Conservation (phyloP, 1,140 invertebrate species). For the Holcopasites calliopsidis region DNA sequence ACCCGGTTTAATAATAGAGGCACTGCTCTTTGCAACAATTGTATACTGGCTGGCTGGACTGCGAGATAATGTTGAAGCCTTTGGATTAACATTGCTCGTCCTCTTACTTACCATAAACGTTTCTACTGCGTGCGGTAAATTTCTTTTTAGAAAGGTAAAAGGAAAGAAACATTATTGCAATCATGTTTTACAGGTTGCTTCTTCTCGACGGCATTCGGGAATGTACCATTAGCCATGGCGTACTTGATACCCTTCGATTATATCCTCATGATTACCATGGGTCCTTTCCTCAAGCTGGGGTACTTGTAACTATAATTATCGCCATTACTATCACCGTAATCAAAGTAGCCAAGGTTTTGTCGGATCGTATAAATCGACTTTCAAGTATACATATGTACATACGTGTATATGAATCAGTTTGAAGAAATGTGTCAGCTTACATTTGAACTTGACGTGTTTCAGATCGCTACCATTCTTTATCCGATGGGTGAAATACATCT, state of each 20-base stretch:
- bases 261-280: conserved; percentile 92
- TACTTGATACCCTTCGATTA: conserved; percentile 94
- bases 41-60: conserved; percentile 90
- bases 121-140: conserved; percentile 89
- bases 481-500: conserved; percentile 92
- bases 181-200: conserved; percentile 86
- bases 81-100: conserved; percentile 84
- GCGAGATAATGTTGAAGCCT: conserved; percentile 83
- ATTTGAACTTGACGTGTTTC: not conserved
- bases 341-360: too few species aligned
- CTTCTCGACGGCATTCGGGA: conserved; percentile 91
- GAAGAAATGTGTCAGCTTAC: not conserved
- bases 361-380: too few species aligned
- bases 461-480: conserved; percentile 90
- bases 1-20: conserved; percentile 88
- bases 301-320: conserved; percentile 74
- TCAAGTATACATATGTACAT: too few species aligned
- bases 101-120: conserved; percentile 89
- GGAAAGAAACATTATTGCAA: not conserved
- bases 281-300: conserved; percentile 90
- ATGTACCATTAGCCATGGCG: conserved; percentile 88
- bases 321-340: too few species aligned
- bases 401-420: not conserved
- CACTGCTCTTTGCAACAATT: conserved; percentile 87
- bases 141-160: not conserved